phyloP scores from a whole-genome alignment of 1,140 invertebrate genomes.

The Lamellibrachia luymesi region DNA sequence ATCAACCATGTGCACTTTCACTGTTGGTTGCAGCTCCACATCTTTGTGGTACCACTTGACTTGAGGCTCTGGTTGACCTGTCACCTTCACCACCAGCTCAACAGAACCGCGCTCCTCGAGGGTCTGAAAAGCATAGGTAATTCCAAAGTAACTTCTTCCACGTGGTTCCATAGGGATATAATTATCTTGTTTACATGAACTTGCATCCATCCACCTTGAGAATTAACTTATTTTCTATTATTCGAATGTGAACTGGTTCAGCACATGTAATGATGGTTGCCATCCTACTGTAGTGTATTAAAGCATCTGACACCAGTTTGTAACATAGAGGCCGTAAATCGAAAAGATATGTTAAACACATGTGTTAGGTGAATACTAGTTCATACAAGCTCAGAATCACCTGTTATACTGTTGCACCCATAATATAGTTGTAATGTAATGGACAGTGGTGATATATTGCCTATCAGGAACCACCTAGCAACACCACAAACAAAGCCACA shows the following conservation, averaged over 20 bases:
- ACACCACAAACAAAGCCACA: no score
- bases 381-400: no score
- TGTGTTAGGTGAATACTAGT: no score
- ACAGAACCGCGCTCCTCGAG: background rate
- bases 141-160: background rate
- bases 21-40: slow-evolving; percentile 13
- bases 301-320: background rate
- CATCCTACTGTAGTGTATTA: background rate
- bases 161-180: background rate
- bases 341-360: background rate
- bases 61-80: background rate
- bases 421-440: no score
- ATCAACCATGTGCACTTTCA: slow-evolving; percentile 67
- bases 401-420: no score
- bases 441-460: background rate
- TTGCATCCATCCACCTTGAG: background rate
- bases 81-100: background rate
- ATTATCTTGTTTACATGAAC: background rate
- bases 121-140: background rate
- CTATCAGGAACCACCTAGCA: no score
- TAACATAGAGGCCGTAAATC: background rate
- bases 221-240: background rate
- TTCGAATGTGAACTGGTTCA: background rate
- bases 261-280: background rate
- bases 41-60: background rate